A percentile compares a stretch with the other conserved stretches of the same genome.
These are phyloP conservation scores for Seira musarum DNA, from an alignment of 2,888 invertebrate species.

Conservation along the genomic window DNA sequence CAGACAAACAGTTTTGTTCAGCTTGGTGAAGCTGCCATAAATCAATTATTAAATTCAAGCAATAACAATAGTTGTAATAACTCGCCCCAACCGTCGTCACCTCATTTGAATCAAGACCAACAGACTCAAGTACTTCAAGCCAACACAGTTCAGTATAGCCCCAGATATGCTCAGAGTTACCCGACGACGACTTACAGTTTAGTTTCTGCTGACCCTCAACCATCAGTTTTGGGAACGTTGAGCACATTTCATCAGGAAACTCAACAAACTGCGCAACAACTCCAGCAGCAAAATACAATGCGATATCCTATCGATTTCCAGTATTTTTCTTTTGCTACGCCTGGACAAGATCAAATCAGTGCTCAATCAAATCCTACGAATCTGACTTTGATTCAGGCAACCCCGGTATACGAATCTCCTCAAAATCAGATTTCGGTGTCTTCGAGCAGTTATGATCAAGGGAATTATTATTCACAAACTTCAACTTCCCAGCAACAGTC, in stretches of 20 bases:
- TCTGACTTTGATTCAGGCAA: constrained; percentile 32
- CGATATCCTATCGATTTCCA: constrained; percentile 5
- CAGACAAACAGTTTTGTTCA: too few species aligned
- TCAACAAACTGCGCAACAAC: constrained; percentile 6
- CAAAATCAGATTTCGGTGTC: too few species aligned
- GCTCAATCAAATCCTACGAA: constrained; percentile 17
- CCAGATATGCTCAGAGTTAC: not conserved
- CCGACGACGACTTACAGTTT: not conserved
- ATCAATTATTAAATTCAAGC: constrained; percentile 30
- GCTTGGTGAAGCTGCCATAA: too few species aligned
- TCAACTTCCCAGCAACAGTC: too few species aligned
- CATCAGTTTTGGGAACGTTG: not conserved
- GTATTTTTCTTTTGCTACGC: constrained; percentile 29
- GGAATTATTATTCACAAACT: too few species aligned
- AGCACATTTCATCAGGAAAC: too few species aligned
- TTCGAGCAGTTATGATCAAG: too few species aligned
- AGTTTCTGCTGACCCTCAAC: constrained; percentile 8
- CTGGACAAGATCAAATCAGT: too few species aligned
- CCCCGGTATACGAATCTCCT: constrained; percentile 21
- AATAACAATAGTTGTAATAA: too few species aligned
- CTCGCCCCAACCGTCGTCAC: not conserved
- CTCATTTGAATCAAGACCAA: not conserved
- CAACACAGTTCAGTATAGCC: constrained; percentile 22
- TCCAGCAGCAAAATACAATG: not conserved
- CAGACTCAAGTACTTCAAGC: not conserved